phyloP scores from a whole-genome alignment of 1,140 invertebrate genomes.

The Lethocerus indicus region DNA sequence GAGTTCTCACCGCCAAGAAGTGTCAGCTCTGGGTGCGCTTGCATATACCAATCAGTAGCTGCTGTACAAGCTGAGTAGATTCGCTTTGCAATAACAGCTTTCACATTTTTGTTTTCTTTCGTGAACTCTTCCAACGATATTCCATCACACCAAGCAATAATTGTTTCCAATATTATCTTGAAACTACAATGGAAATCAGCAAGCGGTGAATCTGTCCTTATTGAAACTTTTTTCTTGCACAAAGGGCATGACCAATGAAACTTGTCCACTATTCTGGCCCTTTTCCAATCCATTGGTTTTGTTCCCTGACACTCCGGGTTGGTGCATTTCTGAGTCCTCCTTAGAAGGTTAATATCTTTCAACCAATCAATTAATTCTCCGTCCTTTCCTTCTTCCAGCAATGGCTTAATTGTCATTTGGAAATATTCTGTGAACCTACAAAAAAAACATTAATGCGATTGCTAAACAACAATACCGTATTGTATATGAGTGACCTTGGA shows the following conservation, averaged over 20 bases:
- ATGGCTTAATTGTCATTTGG: constrained; percentile 19
- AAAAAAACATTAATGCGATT: not conserved
- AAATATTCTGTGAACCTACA: constrained; percentile 18
- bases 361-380: constrained; percentile 22
- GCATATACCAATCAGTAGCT: constrained; percentile 20
- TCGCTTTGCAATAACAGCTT: constrained; percentile 16
- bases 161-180: constrained; percentile 18
- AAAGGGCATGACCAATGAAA: constrained; percentile 21
- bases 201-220: constrained; percentile 19
- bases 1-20: constrained; percentile 18
- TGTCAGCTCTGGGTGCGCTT: constrained; percentile 18
- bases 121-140: constrained; percentile 14
- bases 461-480: not conserved
- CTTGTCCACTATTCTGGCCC: constrained; percentile 21
- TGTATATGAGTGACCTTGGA: constrained; percentile 3
- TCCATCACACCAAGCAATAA: constrained; percentile 18
- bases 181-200: constrained; percentile 21
- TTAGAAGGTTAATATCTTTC: constrained; percentile 20
- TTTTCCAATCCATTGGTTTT: constrained; percentile 21
- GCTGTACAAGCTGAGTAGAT: constrained; percentile 19
- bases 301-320: constrained; percentile 19
- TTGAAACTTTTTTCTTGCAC: constrained; percentile 22
- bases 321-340: constrained; percentile 18
- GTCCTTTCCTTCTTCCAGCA: constrained; percentile 20
- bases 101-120: constrained; percentile 10